Base-by-base conservation (phyloP, 1,140 invertebrate species). In the Vanessa atalanta region DNA sequence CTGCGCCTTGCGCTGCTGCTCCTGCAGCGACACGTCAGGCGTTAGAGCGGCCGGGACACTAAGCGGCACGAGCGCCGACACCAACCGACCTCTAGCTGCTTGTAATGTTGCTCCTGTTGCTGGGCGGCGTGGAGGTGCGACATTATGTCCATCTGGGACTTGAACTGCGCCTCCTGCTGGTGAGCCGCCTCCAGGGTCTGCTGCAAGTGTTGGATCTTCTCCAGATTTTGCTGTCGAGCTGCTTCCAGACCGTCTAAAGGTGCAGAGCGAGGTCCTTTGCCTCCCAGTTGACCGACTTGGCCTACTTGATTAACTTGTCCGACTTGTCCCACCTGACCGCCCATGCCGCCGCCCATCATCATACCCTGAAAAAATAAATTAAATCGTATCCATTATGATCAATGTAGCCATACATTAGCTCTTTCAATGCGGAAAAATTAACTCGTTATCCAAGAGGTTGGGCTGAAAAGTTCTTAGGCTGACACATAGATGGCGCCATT, bases 91-190 rank as follows among this genome's bases (percentile, higher is more conserved):
- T 96, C 96, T 13, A 96, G 83, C 79, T 96, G 95, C 79, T 96
- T 95, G 83, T 96, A 96, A 77, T 95, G 96, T 75, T 97, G 96
- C 83, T 97, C 96, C 83, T 96, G 96, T 80, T 96, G 96, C 79
- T 97, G 96, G 0, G 96, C 96, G 16, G 95, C 95, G 86, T 97
- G 96, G 63, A 97, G 90, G 79, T 95, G 94, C 73, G 92, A 93
- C 84, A 95, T 95, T 70, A 95, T 94, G 85, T 96, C 96, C 87
- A 96, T 93, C 85, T 96, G 95, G 2, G 94, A 95, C 86, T 96
- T 96, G 83, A 96, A 96, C 78, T 96, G 95, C 14, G 95, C 94
- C 82, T 96, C 95, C 48, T 96, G 95, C 78, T 96, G 95, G 75
- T 96, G 95, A 0, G 96, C 96, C 0, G 95, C 95, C 86, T 96